Percentiles rank a stretch among this genome's conserved stretches.
These are phyloP conservation scores for Apocrypta bakeri DNA, from an alignment of 1,140 invertebrate species.

Conservation along the genomic window DNA sequence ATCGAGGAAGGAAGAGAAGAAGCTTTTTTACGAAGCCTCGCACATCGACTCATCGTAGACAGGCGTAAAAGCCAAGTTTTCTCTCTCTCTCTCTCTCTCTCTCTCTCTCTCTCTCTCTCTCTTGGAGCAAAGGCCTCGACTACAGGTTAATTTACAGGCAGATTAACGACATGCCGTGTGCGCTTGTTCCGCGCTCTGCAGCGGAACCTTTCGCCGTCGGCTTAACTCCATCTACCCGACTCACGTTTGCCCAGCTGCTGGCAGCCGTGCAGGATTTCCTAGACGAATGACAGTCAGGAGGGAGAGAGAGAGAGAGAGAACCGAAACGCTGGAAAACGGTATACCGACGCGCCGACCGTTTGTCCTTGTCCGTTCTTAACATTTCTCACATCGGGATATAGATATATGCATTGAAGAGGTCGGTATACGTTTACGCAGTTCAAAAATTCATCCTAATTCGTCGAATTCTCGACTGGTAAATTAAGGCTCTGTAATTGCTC, in stretches of 20 bases:
- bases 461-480: neutral
- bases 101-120: neutral
- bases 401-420: neutral
- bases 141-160: constrained; percentile 34
- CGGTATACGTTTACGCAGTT: neutral
- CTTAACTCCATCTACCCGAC: constrained; percentile 21
- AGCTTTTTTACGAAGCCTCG: neutral
- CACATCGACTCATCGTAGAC: neutral
- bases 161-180: constrained; percentile 28
- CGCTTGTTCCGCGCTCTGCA: constrained; percentile 9
- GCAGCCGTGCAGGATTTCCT: constrained; percentile 25
- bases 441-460: neutral
- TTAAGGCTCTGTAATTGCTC: no score
- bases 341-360: constrained; percentile 16
- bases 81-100: neutral
- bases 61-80: neutral
- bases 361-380: constrained; percentile 34
- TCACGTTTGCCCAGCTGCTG: neutral
- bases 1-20: neutral
- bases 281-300: constrained; percentile 28
- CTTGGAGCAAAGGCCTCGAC: neutral
- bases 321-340: neutral
- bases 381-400: constrained; percentile 18
- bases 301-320: neutral
- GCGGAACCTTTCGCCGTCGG: constrained; percentile 10